A percentile compares a stretch with the other conserved stretches of the same genome.
These are phyloP conservation scores for Okapia johnstoni DNA, from an alignment of 2,113 vertebrate genomes.

Conservation along the genomic window DNA sequence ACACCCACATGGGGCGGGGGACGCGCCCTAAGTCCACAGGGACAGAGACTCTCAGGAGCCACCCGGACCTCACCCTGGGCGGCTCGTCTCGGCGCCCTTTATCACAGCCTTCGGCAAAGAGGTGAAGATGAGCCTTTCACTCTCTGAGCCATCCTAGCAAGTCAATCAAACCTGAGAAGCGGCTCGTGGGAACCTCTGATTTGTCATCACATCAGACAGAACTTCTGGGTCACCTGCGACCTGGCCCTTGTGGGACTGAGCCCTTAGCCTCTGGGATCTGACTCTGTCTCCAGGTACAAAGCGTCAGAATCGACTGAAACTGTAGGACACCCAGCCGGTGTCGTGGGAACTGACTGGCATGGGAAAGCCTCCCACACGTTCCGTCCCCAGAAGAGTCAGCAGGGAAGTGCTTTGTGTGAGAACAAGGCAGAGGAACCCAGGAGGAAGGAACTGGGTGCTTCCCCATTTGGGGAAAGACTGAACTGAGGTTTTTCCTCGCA, in stretches of 20 bases:
- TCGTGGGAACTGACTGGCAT: neutral
- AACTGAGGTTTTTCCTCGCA: neutral
- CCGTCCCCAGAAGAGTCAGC: neutral
- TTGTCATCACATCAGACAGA: neutral
- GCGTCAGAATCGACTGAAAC: neutral
- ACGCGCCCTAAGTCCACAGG: neutral
- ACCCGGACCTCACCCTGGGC: neutral
- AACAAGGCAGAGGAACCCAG: neutral
- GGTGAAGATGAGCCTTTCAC: neutral
- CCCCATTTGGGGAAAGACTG: neutral
- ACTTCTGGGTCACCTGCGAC: neutral
- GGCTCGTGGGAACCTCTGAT: neutral
- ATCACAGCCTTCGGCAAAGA: neutral
- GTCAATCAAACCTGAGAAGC: neutral
- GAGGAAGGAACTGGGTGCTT: no score
- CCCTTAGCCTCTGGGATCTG: neutral
- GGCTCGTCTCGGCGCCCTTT: neutral
- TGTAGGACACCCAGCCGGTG: neutral
- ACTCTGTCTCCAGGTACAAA: neutral
- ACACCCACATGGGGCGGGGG: neutral
- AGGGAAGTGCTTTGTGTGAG: neutral
- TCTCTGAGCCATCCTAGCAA: neutral
- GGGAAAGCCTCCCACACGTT: neutral
- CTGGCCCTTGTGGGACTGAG: neutral
- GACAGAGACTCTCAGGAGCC: no score